Percentiles rank a stretch among this genome's conserved stretches.
Evolutionary conservation across 2,888 invertebrate species (phyloP).

Genomic region (Rhodophaea formosa): DNA sequence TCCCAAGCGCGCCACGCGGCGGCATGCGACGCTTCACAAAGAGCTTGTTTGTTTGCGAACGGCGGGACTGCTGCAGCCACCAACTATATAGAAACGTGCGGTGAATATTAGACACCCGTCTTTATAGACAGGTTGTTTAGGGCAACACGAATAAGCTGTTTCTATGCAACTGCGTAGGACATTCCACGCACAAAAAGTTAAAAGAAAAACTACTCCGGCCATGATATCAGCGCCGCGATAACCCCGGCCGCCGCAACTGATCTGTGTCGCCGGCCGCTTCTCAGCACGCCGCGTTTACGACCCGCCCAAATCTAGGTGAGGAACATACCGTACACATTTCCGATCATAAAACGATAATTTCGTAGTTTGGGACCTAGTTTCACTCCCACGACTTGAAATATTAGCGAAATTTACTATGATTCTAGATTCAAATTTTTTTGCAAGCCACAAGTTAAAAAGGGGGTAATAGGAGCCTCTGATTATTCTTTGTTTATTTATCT

Average conservation of each 20-base stretch:
- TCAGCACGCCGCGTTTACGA: neutral
- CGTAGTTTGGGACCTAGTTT: neutral
- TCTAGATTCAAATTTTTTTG: no score
- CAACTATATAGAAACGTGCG: no score
- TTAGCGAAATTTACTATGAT: no score
- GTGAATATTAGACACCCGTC: no score
- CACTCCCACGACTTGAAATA: neutral
- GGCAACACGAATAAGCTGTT: no score
- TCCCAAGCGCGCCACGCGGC: neutral
- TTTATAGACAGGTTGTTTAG: no score
- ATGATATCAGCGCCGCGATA: neutral
- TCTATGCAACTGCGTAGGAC: no score
- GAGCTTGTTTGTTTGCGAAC: neutral
- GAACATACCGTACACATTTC: neutral
- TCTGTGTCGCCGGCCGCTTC: constrained; percentile 1
- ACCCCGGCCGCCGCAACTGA: constrained; percentile 5
- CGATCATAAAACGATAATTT: neutral
- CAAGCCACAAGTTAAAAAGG: no score
- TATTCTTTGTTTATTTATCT: no score
- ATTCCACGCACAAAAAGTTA: no score
- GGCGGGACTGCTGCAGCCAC: neutral
- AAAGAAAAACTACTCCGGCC: no score
- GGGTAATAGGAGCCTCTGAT: no score
- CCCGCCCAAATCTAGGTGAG: neutral
- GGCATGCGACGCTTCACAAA: neutral